phyloP scores from a whole-genome alignment of 2,888 invertebrate species.

The Temnothorax rugatulus region DNA sequence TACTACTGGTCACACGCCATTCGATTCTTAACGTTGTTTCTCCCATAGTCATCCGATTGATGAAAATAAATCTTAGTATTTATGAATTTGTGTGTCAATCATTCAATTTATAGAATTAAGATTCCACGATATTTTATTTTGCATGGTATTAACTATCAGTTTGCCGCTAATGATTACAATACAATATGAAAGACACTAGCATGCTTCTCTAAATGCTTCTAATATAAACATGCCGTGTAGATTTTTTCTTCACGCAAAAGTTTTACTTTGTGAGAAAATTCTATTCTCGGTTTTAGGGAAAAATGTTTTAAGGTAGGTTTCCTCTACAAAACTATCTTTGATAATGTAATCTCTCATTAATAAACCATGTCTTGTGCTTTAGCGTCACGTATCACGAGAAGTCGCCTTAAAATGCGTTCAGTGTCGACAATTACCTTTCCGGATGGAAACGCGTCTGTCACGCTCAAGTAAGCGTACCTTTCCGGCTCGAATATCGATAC shows the following conservation, averaged over 20 bases:
- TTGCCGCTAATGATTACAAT: neutral
- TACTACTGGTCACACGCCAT: slow-evolving; percentile 28
- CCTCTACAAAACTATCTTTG: neutral
- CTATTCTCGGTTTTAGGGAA: neutral
- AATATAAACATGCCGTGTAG: neutral
- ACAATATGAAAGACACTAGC: neutral
- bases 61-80: neutral
- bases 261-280: neutral
- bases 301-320: neutral
- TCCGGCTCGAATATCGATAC: slow-evolving; percentile 37
- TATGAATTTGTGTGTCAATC: neutral
- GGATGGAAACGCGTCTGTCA: slow-evolving; percentile 55
- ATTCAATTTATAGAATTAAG: neutral
- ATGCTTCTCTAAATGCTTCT: neutral
- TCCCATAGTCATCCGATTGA: neutral
- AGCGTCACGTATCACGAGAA: slow-evolving; percentile 19
- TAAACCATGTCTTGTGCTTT: slow-evolving; percentile 16
- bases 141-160: neutral
- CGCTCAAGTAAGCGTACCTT: slow-evolving; percentile 54
- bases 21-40: slow-evolving; percentile 15
- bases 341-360: slow-evolving; percentile 10
- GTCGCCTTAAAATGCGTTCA: slow-evolving; percentile 27
- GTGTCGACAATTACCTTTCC: slow-evolving; percentile 48
- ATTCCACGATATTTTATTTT: neutral
- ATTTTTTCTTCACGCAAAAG: neutral